Percentiles rank a stretch among this genome's conserved stretches.
These are phyloP conservation scores for Puma concolor DNA, from an alignment of 2,113 vertebrate genomes.

Conservation along the genomic window DNA sequence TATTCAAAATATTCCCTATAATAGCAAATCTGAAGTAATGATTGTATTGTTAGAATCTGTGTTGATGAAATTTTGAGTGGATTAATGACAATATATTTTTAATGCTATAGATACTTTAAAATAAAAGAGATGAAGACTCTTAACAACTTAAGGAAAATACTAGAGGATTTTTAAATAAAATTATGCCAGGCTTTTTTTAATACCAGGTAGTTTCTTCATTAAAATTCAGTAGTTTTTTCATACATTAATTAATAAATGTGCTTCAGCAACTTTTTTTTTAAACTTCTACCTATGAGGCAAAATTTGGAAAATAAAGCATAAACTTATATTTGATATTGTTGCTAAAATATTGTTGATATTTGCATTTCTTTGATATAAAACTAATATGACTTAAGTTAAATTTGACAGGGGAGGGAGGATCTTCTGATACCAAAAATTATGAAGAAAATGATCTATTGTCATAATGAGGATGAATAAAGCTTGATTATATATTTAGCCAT, in stretches of 20 bases:
- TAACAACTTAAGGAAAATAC: not conserved
- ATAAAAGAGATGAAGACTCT: not conserved
- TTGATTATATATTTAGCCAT: not conserved
- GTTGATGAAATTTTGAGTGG: conserved; percentile 54
- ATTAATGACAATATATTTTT: conserved; percentile 1
- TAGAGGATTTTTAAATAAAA: conserved; percentile 34
- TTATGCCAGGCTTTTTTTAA: not conserved
- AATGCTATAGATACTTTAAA: not conserved
- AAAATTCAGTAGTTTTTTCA: conserved; percentile 12
- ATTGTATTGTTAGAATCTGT: conserved; percentile 44
- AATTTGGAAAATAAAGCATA: not conserved
- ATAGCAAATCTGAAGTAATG: conserved; percentile 40
- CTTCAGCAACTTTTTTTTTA: not conserved
- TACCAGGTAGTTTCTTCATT: not conserved
- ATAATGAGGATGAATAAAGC: not conserved
- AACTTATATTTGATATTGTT: conserved; percentile 37
- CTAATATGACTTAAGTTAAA: not conserved
- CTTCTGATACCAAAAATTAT: not conserved
- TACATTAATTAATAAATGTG: not conserved
- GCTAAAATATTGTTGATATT: conserved; percentile 10
- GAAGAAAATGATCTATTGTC: not conserved
- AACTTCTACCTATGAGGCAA: not conserved
- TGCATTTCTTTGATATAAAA: not conserved
- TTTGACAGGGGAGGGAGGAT: not conserved
- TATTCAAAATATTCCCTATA: not conserved